A percentile compares a stretch with the other conserved stretches of the same genome.
Conservation (phyloP, 2,113 vertebrate species). For the Noturus placidus region DNA sequence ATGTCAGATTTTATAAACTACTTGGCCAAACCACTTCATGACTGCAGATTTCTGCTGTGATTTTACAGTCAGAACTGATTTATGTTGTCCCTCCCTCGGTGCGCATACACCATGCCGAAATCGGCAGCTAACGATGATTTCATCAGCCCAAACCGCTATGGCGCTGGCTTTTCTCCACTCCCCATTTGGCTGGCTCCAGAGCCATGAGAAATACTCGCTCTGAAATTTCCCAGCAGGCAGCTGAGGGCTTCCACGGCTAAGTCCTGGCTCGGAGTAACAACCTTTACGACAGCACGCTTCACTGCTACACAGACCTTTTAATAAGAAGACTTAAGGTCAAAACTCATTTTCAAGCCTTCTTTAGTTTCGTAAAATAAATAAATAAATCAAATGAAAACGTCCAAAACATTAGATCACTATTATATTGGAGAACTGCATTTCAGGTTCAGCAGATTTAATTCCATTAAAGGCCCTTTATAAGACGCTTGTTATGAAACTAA, state of each 20-base stretch:
- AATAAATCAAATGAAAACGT: background rate
- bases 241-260: slow-evolving; percentile 69
- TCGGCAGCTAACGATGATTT: slow-evolving; percentile 64
- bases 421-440: background rate
- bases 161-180: slow-evolving; percentile 54
- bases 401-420: background rate
- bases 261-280: slow-evolving; percentile 70
- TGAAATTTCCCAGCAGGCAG: slow-evolving; percentile 68
- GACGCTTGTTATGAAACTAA: slow-evolving; percentile 9
- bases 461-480: slow-evolving; percentile 11
- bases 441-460: background rate
- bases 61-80: slow-evolving; percentile 1
- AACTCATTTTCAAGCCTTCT: slow-evolving; percentile 10
- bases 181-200: slow-evolving; percentile 62
- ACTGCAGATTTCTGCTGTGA: background rate
- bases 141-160: slow-evolving; percentile 57
- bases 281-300: slow-evolving; percentile 31
- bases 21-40: background rate
- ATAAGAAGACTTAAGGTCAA: background rate
- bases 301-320: slow-evolving; percentile 24
- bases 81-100: slow-evolving; percentile 28
- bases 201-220: slow-evolving; percentile 67
- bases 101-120: slow-evolving; percentile 48
- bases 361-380: background rate
- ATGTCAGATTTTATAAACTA: background rate